phyloP scores from a whole-genome alignment of 64 coral and sea anemone genomes.

The Astreopora myriophthalma region DNA sequence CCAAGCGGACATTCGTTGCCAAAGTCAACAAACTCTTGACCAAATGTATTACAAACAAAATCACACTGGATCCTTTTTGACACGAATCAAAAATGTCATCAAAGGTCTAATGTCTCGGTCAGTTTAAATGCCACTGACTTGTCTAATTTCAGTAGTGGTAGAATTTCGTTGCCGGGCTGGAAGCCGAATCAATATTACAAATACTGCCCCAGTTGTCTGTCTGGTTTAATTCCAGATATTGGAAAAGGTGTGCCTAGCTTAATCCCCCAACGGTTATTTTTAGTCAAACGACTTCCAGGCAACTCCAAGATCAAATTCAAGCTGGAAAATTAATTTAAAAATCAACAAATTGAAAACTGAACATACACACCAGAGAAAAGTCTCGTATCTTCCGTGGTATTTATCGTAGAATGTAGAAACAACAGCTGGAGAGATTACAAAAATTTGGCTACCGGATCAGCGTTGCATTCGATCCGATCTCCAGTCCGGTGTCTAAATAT shows the following conservation, averaged over 20 bases:
- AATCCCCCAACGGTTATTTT: background rate
- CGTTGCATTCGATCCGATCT: background rate
- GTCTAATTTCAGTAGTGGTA: no score
- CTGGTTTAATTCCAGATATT: background rate
- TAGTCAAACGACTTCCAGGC: background rate
- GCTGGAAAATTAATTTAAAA: background rate
- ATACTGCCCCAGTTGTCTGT: background rate
- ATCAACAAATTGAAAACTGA: background rate
- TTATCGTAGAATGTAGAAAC: background rate
- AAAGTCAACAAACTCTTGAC: slow-evolving; percentile 16
- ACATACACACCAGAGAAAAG: no score
- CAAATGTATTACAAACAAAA: no score
- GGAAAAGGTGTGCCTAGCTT: background rate
- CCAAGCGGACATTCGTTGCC: background rate
- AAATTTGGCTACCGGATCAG: background rate
- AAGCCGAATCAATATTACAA: no score
- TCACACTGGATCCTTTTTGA: no score
- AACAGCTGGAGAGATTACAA: background rate
- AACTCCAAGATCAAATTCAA: background rate
- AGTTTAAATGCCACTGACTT: background rate
- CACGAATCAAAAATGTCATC: background rate
- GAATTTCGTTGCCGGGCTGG: no score
- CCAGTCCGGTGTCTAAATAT: slow-evolving; percentile 10
- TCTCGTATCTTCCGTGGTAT: background rate
- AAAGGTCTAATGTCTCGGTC: background rate